Conservation (phyloP, 2,888 invertebrate species). For the Cordilura impudica region DNA sequence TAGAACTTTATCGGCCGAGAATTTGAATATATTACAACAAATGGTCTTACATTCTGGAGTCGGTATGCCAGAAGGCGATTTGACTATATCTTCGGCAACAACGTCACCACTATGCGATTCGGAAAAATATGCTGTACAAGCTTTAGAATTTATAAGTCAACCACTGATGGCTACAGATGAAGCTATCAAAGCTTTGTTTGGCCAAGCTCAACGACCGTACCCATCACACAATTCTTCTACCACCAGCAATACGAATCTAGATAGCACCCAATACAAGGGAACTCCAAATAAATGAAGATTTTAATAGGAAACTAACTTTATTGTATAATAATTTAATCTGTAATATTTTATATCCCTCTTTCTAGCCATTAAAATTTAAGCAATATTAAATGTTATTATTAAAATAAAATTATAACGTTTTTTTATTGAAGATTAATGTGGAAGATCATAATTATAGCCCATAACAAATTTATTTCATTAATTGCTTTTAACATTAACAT, state of each 20-base stretch:
- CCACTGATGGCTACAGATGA: slow-evolving; percentile 77
- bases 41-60: slow-evolving; percentile 77
- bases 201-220: slow-evolving; percentile 73
- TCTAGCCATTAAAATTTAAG: slow-evolving; percentile 13
- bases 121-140: slow-evolving; percentile 75
- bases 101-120: slow-evolving; percentile 74
- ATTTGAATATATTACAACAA: slow-evolving; percentile 76
- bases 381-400: slow-evolving; percentile 10
- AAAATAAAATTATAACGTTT: background rate
- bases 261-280: too few species aligned
- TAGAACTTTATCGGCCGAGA: slow-evolving; percentile 75
- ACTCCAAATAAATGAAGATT: background rate
- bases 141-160: slow-evolving; percentile 74
- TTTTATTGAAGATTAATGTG: background rate
- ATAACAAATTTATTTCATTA: background rate
- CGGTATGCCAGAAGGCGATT: slow-evolving; percentile 74
- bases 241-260: too few species aligned
- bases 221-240: background rate
- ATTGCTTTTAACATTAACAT: slow-evolving; percentile 6
- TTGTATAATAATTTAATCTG: slow-evolving; percentile 8
- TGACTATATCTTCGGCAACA: slow-evolving; percentile 72
- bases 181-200: slow-evolving; percentile 76
- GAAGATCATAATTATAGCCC: background rate
- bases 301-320: background rate
- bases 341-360: slow-evolving; percentile 28